Conservation (phyloP, 2,888 invertebrate species). For the Drosophila kokeensis region DNA sequence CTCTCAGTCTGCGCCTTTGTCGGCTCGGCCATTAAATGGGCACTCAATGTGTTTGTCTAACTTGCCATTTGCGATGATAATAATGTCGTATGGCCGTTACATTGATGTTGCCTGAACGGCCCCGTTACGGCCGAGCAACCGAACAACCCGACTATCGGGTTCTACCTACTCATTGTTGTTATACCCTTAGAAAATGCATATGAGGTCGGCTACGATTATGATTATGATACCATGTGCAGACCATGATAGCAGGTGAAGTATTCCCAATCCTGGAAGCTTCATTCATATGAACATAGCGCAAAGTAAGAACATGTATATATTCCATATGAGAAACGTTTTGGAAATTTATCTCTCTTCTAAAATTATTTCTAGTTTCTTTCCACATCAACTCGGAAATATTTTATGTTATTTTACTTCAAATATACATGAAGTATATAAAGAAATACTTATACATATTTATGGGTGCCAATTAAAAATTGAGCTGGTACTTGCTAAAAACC, state of each 20-base stretch:
- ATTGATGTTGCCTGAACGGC: conserved; percentile 66
- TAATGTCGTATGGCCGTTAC: conserved; percentile 80
- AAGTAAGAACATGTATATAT: background rate
- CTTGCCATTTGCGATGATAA: conserved; percentile 79
- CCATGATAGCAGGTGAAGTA: background rate
- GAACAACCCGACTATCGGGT: conserved; percentile 5
- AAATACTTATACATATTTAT: background rate
- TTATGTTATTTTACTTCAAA: background rate
- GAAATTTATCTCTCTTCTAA: background rate
- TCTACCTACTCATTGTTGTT: conserved; percentile 25
- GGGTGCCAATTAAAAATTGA: background rate
- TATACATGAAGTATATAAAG: background rate
- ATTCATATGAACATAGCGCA: background rate
- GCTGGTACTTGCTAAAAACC: background rate
- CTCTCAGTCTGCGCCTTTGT: conserved; percentile 47
- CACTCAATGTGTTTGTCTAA: conserved; percentile 79
- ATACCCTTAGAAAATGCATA: conserved; percentile 19
- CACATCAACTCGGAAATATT: background rate
- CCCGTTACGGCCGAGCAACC: conserved; percentile 47
- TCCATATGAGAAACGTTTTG: background rate
- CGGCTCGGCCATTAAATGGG: conserved; percentile 73
- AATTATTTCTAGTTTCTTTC: background rate
- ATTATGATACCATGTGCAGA: background rate
- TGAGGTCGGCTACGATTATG: background rate
- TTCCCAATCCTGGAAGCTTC: background rate